Percentiles rank a stretch among this genome's conserved stretches.
phyloP scores from a whole-genome alignment of 1,140 invertebrate genomes.

The Meloidogyne hapla region DNA sequence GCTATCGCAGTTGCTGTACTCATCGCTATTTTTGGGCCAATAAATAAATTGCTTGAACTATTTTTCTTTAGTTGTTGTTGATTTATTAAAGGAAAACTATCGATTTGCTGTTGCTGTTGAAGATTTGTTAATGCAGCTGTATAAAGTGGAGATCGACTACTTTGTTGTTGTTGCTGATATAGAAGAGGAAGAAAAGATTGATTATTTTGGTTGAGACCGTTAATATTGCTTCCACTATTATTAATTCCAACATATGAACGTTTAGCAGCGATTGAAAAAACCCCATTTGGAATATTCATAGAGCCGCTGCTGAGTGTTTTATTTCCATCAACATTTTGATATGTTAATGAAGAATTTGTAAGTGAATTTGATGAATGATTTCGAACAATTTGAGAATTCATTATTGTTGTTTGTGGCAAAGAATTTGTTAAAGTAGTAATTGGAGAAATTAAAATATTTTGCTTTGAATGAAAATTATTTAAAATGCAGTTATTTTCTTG shows the following conservation, averaged over 20 bases:
- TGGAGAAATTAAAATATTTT: no score
- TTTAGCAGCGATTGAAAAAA: slow-evolving; percentile 10
- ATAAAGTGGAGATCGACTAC: slow-evolving; percentile 17
- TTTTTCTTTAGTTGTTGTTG: neutral
- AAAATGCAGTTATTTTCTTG: neutral
- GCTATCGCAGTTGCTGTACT: slow-evolving; percentile 10
- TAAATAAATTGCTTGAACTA: slow-evolving; percentile 2
- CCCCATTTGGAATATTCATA: neutral
- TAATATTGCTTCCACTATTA: neutral
- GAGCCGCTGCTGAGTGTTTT: neutral
- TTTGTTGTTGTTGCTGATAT: slow-evolving; percentile 9
- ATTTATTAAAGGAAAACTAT: neutral
- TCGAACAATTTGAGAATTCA: neutral
- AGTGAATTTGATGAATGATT: slow-evolving; percentile 16
- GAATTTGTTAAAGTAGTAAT: neutral
- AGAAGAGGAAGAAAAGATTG: slow-evolving; percentile 21
- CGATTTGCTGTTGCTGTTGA: slow-evolving; percentile 14
- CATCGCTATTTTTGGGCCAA: neutral
- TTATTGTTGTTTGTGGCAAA: neutral
- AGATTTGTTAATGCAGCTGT: slow-evolving; percentile 21
- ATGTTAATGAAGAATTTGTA: neutral
- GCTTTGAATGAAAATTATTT: neutral
- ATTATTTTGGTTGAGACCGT: neutral
- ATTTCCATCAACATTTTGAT: slow-evolving; percentile 2
- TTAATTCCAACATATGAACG: slow-evolving; percentile 20